These are phyloP conservation scores for Eriosoma lanigerum DNA, from an alignment of 1,140 invertebrate species.

Conservation along the genomic window DNA sequence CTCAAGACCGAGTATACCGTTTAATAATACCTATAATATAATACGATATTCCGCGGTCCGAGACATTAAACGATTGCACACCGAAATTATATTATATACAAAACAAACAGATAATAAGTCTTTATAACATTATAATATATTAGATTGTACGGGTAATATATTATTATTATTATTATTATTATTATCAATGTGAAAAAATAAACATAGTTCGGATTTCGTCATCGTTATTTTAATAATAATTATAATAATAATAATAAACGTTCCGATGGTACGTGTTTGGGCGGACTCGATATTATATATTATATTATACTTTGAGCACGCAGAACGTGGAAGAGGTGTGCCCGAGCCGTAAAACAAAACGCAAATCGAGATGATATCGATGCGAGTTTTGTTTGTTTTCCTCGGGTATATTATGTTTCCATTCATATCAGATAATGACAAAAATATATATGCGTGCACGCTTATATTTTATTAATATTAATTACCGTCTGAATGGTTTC, in stretches of 20 bases:
- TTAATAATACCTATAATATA: constrained; percentile 9
- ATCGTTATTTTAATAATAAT: constrained; percentile 22
- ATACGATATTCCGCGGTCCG: neutral
- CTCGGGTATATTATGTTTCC: constrained; percentile 12
- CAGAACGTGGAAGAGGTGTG: constrained; percentile 43
- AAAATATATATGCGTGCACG: neutral
- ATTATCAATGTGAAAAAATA: neutral
- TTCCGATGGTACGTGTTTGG: constrained; percentile 37
- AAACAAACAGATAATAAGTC: constrained; percentile 34
- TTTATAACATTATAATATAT: neutral
- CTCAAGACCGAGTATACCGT: too few relatives aligned
- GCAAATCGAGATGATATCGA: constrained; percentile 49
- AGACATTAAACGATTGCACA: constrained; percentile 8
- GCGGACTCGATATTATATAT: constrained; percentile 23
- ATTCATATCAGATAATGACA: constrained; percentile 43
- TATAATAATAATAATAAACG: constrained; percentile 32
- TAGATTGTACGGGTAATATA: constrained; percentile 8
- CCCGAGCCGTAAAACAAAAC: constrained; percentile 45
- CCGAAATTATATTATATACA: neutral
- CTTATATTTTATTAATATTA: constrained; percentile 35
- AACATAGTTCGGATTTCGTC: neutral
- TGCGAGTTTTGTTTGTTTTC: constrained; percentile 47
- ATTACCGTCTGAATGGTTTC: constrained; percentile 15
- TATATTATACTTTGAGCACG: constrained; percentile 9
- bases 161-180: neutral